Evolutionary conservation across 2,113 vertebrate genomes (phyloP).

Genomic region (Microcebus griseorufus): DNA sequence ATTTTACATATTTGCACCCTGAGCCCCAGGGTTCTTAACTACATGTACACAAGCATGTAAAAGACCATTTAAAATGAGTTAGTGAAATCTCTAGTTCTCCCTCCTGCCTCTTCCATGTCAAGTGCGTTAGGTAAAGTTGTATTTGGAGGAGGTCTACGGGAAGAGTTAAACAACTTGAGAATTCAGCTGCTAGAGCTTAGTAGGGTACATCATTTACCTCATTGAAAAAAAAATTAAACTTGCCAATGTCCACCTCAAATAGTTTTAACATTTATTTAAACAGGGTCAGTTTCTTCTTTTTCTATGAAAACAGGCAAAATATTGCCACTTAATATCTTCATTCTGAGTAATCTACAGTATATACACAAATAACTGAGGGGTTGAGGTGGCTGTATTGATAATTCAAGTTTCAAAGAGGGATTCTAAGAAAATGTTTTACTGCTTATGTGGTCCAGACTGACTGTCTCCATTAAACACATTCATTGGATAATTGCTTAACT

Average conservation of each 20-base stretch:
- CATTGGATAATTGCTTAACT: slow-evolving; percentile 68
- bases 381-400: slow-evolving; percentile 44
- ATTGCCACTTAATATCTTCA: neutral
- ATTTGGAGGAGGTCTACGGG: neutral
- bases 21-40: neutral
- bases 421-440: slow-evolving; percentile 64
- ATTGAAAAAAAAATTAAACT: neutral
- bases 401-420: slow-evolving; percentile 50
- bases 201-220: neutral
- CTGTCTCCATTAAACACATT: slow-evolving; percentile 72
- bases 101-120: neutral
- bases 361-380: neutral
- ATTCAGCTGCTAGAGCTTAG: neutral
- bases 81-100: neutral
- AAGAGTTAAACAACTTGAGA: neutral
- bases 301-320: slow-evolving; percentile 45
- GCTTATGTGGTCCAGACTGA: slow-evolving; percentile 66
- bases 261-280: slow-evolving; percentile 46
- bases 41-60: neutral
- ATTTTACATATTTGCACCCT: neutral
- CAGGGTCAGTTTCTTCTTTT: slow-evolving; percentile 20
- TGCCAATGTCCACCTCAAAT: neutral
- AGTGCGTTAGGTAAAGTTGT: neutral
- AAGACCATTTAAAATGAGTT: neutral
- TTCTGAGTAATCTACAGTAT: neutral